Percentiles rank a stretch among this genome's conserved stretches.
These are phyloP conservation scores for Ptilorrhoa leucosticta DNA, from an alignment of 2,113 vertebrate genomes.

Conservation along the genomic window DNA sequence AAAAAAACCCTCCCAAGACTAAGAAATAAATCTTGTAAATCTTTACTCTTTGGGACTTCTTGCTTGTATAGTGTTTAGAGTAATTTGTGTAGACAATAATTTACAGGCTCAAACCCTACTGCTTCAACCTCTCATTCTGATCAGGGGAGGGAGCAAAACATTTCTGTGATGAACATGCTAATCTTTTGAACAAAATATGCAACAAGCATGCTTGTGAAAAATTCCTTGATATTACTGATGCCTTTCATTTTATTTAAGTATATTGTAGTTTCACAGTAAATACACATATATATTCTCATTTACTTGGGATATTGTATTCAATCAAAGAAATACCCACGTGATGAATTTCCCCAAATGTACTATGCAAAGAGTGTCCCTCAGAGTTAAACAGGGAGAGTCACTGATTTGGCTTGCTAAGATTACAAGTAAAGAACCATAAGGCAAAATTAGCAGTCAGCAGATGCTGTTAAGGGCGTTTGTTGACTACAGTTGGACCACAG, in stretches of 20 bases:
- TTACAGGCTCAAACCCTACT: background rate
- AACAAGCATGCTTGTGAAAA: background rate
- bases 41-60: background rate
- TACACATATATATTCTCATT: background rate
- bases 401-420: constrained; percentile 45
- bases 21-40: background rate
- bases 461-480: background rate
- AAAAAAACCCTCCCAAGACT: background rate
- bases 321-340: background rate
- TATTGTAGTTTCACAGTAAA: background rate
- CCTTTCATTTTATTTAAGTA: background rate
- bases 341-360: background rate
- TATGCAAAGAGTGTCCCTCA: background rate
- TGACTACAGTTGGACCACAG: background rate
- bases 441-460: constrained; percentile 33
- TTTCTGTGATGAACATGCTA: background rate
- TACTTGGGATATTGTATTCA: background rate
- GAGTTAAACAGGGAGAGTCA: constrained; percentile 30
- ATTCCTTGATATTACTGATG: background rate
- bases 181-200: background rate
- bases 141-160: background rate
- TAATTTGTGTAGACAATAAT: background rate
- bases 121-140: background rate
- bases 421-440: background rate
- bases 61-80: background rate